Evolutionary conservation across 2,888 invertebrate species (phyloP).

Genomic region (Macrosoma leucophasiata): DNA sequence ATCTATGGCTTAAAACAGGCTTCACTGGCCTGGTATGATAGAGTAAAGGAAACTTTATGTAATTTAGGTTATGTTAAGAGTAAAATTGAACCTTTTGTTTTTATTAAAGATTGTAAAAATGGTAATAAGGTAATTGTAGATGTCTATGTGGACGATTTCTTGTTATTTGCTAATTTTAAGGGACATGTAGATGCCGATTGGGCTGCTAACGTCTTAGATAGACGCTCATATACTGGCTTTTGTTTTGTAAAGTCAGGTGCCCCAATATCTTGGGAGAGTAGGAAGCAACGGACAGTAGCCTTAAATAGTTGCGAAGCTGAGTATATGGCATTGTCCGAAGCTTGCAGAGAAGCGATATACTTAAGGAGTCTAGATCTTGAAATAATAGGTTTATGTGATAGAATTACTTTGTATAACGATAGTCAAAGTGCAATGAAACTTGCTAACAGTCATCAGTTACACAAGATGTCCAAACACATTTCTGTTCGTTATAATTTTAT

Average conservation of each 20-base stretch:
- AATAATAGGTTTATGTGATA: conserved; percentile 9
- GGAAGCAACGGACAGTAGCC: conserved; percentile 12
- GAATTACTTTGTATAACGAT: conserved; percentile 12
- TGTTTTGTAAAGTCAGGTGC: conserved; percentile 15
- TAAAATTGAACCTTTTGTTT: conserved; percentile 18
- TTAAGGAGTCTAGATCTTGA: conserved; percentile 10
- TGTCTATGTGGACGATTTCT: conserved; percentile 22
- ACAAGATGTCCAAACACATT: conserved; percentile 12
- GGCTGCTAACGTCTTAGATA: conserved; percentile 13
- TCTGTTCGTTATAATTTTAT: conserved; percentile 10
- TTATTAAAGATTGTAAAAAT: conserved; percentile 12
- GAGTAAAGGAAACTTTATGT: conserved; percentile 15
- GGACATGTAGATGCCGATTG: conserved; percentile 19
- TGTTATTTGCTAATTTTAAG: conserved; percentile 4
- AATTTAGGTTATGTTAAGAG: conserved; percentile 18
- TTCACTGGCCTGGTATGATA: conserved; percentile 4
- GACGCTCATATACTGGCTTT: conserved; percentile 17
- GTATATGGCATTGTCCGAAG: conserved; percentile 15
- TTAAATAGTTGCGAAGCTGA: conserved; percentile 9
- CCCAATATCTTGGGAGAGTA: conserved; percentile 17
- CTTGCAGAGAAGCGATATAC: conserved; percentile 15
- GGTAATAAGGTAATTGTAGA: conserved; percentile 14
- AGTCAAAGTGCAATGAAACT: conserved; percentile 17
- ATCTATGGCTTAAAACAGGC: no score
- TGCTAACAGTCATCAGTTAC: conserved; percentile 10